Evolutionary conservation across 2,888 invertebrate species (phyloP).

Genomic region (Ametastegia equiseti): DNA sequence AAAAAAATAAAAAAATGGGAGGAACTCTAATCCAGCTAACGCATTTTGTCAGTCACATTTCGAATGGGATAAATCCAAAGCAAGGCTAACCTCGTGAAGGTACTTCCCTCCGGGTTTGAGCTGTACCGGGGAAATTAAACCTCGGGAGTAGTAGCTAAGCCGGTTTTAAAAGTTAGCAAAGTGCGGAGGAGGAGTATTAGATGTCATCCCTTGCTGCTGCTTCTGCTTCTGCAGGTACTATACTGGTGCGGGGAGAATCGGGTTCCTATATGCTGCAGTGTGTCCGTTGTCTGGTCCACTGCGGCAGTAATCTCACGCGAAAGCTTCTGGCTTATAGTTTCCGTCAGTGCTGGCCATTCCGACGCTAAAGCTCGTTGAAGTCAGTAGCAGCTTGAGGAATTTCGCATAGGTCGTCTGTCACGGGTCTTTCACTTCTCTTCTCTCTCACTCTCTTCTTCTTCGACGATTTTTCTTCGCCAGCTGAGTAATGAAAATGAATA

Average conservation of each 20-base stretch:
- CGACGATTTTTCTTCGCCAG: no score
- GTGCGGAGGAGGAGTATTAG: slow-evolving; percentile 24
- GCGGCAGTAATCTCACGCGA: slow-evolving; percentile 33
- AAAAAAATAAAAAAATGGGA: no score
- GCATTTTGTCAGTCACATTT: no score
- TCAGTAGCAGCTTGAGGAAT: neutral
- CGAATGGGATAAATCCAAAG: neutral
- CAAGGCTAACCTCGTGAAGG: neutral
- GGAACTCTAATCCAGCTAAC: no score
- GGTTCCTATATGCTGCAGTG: neutral
- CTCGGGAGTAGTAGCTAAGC: slow-evolving; percentile 31
- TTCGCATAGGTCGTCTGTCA: neutral
- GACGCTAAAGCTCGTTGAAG: neutral
- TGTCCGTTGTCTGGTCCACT: neutral
- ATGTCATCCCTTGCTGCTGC: slow-evolving; percentile 38
- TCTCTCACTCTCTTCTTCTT: no score
- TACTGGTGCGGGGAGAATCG: neutral
- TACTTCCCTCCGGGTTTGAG: neutral
- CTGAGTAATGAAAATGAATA: no score
- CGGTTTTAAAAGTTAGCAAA: slow-evolving; percentile 39
- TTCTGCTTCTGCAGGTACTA: neutral
- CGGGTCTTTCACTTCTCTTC: neutral
- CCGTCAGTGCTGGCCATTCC: neutral
- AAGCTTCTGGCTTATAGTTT: slow-evolving; percentile 39
- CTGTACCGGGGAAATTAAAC: slow-evolving; percentile 35